Conservation (phyloP, 2,888 invertebrate genomes). For the Lordiphosa andalusiaca region DNA sequence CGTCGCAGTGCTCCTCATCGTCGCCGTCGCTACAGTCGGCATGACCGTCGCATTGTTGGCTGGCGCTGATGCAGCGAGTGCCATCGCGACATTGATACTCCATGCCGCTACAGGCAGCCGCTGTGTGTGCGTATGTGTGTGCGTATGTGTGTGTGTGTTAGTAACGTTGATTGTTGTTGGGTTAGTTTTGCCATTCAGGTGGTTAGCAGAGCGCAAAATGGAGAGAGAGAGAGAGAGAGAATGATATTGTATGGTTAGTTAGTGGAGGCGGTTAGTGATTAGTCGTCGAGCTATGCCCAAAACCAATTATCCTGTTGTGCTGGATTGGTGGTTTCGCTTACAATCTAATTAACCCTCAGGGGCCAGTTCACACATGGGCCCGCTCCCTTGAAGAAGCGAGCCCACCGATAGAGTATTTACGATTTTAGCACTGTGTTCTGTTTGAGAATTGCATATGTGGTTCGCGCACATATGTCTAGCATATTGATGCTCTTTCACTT, state of each 20-base stretch:
- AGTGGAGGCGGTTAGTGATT: conserved; percentile 34
- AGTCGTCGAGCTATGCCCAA: conserved; percentile 22
- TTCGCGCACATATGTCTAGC: conserved; percentile 2
- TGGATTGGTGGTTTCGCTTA: neutral
- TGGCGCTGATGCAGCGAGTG: conserved; percentile 75
- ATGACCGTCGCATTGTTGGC: conserved; percentile 77
- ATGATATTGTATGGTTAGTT: conserved; percentile 26
- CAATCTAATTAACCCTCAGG: conserved; percentile 2
- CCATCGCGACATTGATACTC: conserved; percentile 79
- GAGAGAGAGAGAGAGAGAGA: conserved; percentile 33
- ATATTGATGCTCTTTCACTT: conserved; percentile 56
- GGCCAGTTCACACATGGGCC: no score
- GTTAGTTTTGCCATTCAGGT: conserved; percentile 29
- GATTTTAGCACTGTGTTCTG: no score
- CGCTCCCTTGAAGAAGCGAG: no score
- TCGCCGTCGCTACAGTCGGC: conserved; percentile 78
- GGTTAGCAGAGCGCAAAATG: conserved; percentile 23
- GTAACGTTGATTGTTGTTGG: conserved; percentile 24
- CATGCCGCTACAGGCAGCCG: conserved; percentile 76
- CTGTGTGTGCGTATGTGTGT: conserved; percentile 49
- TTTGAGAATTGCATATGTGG: no score
- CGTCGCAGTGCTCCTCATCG: conserved; percentile 79
- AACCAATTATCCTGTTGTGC: no score
- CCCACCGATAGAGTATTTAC: no score
- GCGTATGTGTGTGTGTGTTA: conserved; percentile 34